Base-by-base conservation (phyloP, 2,888 invertebrate species). In the Clitarchus hookeri region DNA sequence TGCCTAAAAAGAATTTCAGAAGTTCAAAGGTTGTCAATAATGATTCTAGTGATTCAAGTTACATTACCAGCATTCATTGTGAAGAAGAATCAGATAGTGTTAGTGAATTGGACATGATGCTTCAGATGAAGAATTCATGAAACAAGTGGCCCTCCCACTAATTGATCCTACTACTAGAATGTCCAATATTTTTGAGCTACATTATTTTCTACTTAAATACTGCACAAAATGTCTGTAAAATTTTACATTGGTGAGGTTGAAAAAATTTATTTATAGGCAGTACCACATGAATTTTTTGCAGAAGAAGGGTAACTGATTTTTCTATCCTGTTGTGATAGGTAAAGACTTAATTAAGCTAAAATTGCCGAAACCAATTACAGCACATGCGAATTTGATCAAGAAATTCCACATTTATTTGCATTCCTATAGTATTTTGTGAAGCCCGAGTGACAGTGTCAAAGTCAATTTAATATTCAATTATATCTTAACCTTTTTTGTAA, bases 231-330 rank as follows among this genome's bases (percentile, higher is more conserved):
- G n/a, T 26, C 82, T 80, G 27, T 82, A 44, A 82, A 82, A 9
- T 82, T 44, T 44, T 82, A 44, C n/a, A n/a, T 82, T 44, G 27
- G 80, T 80, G 26, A 80, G 27, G 27, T 80, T 80, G 9, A 80
- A 80, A n/a, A 27, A 80, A 27, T 2, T 27, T 27, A 80, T 80
- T 80, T 3, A 80, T 27, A 80, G 80, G 53, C 53, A 53, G 0
- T 53, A 53, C 19, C 19, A 53, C 12, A 8, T 53, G 4, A 53
- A 53, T 53, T 53, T 53, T 53, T 53, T 53, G 3, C 19, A 19
- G 6, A 53, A 53, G 19, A 53, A 53, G 19, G 53, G 53, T 53
- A 53, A 53, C 19, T 2, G 53, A 53, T 53, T 53, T 19, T 2
- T 53, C 53, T 53, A 53, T 53, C 53, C 53, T 19, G 19, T 53